Evolutionary conservation across 1,140 invertebrate species (phyloP).

Genomic region (Lutraria rhynchaena): DNA sequence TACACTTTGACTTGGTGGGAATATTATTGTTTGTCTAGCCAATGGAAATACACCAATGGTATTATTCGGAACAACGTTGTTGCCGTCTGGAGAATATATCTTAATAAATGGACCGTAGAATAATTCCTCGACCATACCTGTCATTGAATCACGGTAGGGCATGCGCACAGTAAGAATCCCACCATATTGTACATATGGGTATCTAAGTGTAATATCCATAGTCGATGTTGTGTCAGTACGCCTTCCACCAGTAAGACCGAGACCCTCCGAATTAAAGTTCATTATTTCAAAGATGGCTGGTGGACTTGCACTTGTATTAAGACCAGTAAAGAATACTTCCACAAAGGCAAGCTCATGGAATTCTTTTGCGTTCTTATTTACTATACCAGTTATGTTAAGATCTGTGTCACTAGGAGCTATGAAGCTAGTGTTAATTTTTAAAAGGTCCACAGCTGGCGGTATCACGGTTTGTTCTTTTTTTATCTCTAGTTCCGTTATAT

Average conservation of each 20-base stretch:
- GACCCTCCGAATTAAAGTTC: conserved; percentile 21
- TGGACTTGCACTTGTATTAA: conserved; percentile 38
- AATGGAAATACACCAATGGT: conserved; percentile 43
- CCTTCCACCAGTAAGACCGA: not conserved
- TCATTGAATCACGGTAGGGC: conserved; percentile 20
- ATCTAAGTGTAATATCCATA: conserved; percentile 35
- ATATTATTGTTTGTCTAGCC: conserved; percentile 20
- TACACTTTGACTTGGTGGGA: conserved; percentile 41
- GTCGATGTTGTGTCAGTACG: conserved; percentile 20
- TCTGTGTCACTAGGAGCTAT: conserved; percentile 24
- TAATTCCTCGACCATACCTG: conserved; percentile 31
- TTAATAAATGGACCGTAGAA: conserved; percentile 50
- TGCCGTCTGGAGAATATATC: not conserved
- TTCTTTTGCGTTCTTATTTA: conserved; percentile 9
- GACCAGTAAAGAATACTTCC: conserved; percentile 39
- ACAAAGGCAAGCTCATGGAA: not conserved
- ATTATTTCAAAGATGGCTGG: conserved; percentile 44
- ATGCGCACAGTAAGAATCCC: conserved; percentile 45
- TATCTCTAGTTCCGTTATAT: conserved; percentile 7
- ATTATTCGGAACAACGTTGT: conserved; percentile 24
- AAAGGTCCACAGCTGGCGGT: not conserved
- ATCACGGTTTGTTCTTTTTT: conserved; percentile 1
- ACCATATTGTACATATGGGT: conserved; percentile 51
- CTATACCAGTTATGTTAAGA: conserved; percentile 13
- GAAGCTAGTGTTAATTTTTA: conserved; percentile 3